phyloP scores from a whole-genome alignment of 2,888 invertebrate genomes.

The Epistrophe eligans region DNA sequence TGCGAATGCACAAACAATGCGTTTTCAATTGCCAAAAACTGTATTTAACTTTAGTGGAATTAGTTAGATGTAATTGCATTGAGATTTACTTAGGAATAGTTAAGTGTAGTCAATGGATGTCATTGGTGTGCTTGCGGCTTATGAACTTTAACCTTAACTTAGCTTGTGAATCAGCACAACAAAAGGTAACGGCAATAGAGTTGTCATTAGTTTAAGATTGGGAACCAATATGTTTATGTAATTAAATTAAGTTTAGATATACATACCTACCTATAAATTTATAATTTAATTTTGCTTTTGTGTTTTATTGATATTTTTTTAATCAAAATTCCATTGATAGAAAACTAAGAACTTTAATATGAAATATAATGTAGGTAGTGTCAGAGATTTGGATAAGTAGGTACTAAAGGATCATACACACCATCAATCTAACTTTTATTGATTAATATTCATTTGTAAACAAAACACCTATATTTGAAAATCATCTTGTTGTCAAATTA shows the following conservation, averaged over 20 bases:
- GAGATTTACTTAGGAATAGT: conserved; percentile 50
- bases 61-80: conserved; percentile 73
- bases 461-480: too few species aligned
- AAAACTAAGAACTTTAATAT: too few species aligned
- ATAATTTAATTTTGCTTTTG: background rate
- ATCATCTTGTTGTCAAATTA: too few species aligned
- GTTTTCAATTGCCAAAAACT: conserved; percentile 74
- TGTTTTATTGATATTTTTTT: background rate
- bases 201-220: conserved; percentile 50
- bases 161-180: conserved; percentile 27
- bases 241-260: background rate
- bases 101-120: conserved; percentile 38
- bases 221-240: conserved; percentile 36
- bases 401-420: too few species aligned
- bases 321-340: too few species aligned
- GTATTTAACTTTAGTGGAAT: conserved; percentile 67
- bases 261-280: too few species aligned
- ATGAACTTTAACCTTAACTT: conserved; percentile 4
- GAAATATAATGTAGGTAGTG: too few species aligned
- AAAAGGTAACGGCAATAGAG: conserved; percentile 22
- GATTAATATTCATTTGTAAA: too few species aligned
- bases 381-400: too few species aligned
- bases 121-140: conserved; percentile 34
- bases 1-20: conserved; percentile 42
- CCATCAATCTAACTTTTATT: too few species aligned